phyloP scores from a whole-genome alignment of 2,888 invertebrate species.

The Tortrix viridana region DNA sequence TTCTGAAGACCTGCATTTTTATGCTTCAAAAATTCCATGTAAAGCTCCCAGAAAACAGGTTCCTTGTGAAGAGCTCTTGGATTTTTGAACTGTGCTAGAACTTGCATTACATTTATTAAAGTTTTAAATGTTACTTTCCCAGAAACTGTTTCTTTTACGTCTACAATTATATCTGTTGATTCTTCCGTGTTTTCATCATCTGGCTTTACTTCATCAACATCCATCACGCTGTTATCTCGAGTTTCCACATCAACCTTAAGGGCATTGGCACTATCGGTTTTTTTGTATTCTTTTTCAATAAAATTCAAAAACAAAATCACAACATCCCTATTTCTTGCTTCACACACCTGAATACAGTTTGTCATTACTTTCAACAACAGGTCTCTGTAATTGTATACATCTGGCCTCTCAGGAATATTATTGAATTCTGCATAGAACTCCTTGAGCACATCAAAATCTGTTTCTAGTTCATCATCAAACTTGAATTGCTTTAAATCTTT shows the following conservation, averaged over 20 bases:
- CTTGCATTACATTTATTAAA: conserved; percentile 87
- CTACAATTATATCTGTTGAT: conserved; percentile 62
- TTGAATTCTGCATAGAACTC: conserved; percentile 68
- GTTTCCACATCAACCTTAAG: conserved; percentile 84
- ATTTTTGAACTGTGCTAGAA: conserved; percentile 91
- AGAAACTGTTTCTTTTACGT: conserved; percentile 62
- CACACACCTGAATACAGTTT: conserved; percentile 89
- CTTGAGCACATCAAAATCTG: conserved; percentile 57
- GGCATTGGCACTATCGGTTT: conserved; percentile 65
- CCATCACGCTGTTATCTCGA: conserved; percentile 76
- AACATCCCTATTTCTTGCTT: conserved; percentile 91
- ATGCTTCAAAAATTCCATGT: conserved; percentile 91
- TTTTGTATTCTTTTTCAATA: conserved; percentile 85
- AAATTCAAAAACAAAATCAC: conserved; percentile 92
- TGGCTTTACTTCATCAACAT: conserved; percentile 56
- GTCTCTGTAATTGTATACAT: conserved; percentile 90
- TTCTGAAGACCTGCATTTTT: conserved; percentile 92
- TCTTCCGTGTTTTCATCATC: conserved; percentile 71
- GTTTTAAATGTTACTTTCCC: conserved; percentile 78
- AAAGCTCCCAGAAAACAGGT: conserved; percentile 89
- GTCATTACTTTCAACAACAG: conserved; percentile 92
- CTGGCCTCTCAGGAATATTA: conserved; percentile 84
- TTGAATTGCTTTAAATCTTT: conserved; percentile 62
- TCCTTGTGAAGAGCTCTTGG: conserved; percentile 92
- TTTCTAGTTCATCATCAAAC: conserved; percentile 68